A percentile compares a stretch with the other conserved stretches of the same genome.
Evolutionary conservation across 2,113 vertebrate species (phyloP).

Genomic region (Albula goreensis): DNA sequence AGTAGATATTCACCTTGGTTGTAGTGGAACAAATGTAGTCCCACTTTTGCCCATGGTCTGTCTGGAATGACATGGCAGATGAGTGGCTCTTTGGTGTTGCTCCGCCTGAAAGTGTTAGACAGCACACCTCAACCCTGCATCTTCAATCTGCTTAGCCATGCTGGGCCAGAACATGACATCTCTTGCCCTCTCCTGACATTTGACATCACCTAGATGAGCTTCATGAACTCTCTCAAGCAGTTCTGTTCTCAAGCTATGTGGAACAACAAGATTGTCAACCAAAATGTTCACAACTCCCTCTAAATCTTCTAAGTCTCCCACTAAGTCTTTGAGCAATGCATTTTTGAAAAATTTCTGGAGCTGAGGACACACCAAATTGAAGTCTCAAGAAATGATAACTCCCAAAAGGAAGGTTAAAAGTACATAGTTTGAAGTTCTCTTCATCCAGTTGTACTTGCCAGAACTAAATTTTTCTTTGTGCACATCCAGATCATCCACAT

Average conservation of each 20-base stretch:
- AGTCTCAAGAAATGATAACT: background rate
- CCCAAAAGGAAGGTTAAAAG: background rate
- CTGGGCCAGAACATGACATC: constrained; percentile 18
- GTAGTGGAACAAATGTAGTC: constrained; percentile 22
- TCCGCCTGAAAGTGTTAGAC: background rate
- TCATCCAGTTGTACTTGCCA: background rate
- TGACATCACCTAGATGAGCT: constrained; percentile 17
- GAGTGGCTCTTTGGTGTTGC: constrained; percentile 17
- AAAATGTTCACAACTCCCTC: background rate
- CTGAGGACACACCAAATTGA: background rate
- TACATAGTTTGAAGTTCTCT: background rate
- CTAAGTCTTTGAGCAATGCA: background rate
- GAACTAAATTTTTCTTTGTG: constrained; percentile 14
- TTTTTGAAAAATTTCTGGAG: background rate
- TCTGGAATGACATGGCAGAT: constrained; percentile 23
- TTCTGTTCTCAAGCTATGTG: constrained; percentile 1
- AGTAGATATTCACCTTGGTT: constrained; percentile 23
- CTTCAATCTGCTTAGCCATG: constrained; percentile 21
- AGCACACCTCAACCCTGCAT: constrained; percentile 7
- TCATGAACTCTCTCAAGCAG: constrained; percentile 24
- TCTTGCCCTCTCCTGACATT: constrained; percentile 16
- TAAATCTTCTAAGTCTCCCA: too few relatives aligned
- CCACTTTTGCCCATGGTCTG: constrained; percentile 26
- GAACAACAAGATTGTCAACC: background rate
- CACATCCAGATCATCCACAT: background rate